A percentile compares a stretch with the other conserved stretches of the same genome.
Evolutionary conservation across 2,888 invertebrate genomes (phyloP).

Genomic region (Synergus japonicus): DNA sequence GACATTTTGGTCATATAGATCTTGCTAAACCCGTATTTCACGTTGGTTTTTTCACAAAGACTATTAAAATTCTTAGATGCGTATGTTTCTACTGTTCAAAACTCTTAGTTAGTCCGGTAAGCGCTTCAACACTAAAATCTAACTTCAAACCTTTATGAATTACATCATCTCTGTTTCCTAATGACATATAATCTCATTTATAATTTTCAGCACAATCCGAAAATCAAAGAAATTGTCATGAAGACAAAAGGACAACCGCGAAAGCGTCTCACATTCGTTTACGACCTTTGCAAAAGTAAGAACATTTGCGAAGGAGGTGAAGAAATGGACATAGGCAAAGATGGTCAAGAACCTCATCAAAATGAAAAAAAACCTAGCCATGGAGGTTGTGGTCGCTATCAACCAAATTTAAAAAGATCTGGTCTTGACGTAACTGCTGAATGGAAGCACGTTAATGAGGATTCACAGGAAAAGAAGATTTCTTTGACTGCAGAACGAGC

Average conservation of each 20-base stretch:
- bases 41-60: constrained; percentile 97
- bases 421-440: constrained; percentile 97
- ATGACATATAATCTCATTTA: not conserved
- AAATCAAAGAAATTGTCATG: constrained; percentile 95
- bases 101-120: constrained; percentile 94
- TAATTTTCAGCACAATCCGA: constrained; percentile 87
- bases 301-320: constrained; percentile 99
- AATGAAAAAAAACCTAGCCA: constrained; percentile 84
- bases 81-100: constrained; percentile 99
- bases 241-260: constrained; percentile 98
- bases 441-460: constrained; percentile 99
- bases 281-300: constrained; percentile 98
- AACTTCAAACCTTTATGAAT: constrained; percentile 10
- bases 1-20: constrained; percentile 99
- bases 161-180: not conserved
- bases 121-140: constrained; percentile 74
- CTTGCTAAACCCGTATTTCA: constrained; percentile 99
- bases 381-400: constrained; percentile 98
- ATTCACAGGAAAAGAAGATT: constrained; percentile 98
- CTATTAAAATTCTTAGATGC: constrained; percentile 97
- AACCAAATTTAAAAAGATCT: constrained; percentile 92
- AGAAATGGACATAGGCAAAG: constrained; percentile 95
- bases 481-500: constrained; percentile 96
- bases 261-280: constrained; percentile 95
- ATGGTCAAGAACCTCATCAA: constrained; percentile 80